These are phyloP conservation scores for Clanis bilineata DNA, from an alignment of 2,888 invertebrate species.

Conservation along the genomic window DNA sequence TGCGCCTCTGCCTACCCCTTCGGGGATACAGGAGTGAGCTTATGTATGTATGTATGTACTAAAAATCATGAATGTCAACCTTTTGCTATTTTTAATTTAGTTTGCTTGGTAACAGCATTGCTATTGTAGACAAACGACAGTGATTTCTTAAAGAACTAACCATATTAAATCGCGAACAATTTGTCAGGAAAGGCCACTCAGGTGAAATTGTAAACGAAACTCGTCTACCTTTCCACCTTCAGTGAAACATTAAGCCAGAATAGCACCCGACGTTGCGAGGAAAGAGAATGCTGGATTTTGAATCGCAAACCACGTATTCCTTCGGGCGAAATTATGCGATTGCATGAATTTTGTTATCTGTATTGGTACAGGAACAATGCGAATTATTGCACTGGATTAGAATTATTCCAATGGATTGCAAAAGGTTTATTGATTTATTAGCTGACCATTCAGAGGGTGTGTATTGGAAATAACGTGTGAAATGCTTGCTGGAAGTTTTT, in stretches of 20 bases:
- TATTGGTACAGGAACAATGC: constrained; percentile 13
- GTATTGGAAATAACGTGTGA: background rate
- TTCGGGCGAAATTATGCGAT: constrained; percentile 14
- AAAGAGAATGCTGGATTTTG: constrained; percentile 3
- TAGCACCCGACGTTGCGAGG: background rate
- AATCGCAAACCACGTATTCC: constrained; percentile 14
- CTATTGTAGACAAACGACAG: background rate
- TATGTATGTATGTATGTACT: too few species aligned
- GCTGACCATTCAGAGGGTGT: background rate
- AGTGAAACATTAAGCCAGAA: constrained; percentile 2
- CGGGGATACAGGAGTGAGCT: too few species aligned
- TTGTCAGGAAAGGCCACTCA: background rate
- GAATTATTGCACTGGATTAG: constrained; percentile 14
- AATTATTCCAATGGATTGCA: constrained; percentile 15
- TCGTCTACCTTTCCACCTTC: constrained; percentile 12
- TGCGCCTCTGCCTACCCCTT: too few species aligned
- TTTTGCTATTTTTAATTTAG: too few species aligned
- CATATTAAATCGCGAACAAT: background rate
- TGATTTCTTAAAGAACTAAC: background rate
- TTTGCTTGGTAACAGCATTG: too few species aligned
- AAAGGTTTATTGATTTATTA: constrained; percentile 5
- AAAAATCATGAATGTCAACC: too few species aligned
- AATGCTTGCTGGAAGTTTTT: too few species aligned
- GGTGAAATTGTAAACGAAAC: constrained; percentile 9
- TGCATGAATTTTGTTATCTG: constrained; percentile 12